These are phyloP conservation scores for Bhutanitis thaidina DNA, from an alignment of 2,888 invertebrate species.

Conservation along the genomic window DNA sequence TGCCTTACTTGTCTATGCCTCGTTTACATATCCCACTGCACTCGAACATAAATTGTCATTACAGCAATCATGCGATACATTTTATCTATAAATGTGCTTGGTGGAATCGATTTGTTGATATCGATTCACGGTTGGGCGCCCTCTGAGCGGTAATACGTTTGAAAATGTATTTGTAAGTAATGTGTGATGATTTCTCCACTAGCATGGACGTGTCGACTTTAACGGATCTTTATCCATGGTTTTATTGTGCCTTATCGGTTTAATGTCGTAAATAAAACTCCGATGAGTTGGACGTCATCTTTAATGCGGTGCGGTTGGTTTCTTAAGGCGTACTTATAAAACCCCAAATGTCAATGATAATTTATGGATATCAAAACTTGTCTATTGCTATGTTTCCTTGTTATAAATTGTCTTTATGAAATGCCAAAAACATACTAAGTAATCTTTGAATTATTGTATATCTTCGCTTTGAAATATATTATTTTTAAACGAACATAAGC, in stretches of 20 bases:
- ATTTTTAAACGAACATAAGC: no score
- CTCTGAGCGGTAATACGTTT: constrained; percentile 41
- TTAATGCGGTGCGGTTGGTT: constrained; percentile 23
- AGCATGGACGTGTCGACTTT: constrained; percentile 40
- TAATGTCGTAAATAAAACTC: constrained; percentile 51
- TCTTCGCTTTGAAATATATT: no score
- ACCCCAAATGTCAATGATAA: constrained; percentile 32
- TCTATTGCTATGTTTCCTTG: constrained; percentile 6
- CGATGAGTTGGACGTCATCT: constrained; percentile 20
- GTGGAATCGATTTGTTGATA: constrained; percentile 48
- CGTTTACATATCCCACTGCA: constrained; percentile 68
- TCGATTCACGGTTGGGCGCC: constrained; percentile 55
- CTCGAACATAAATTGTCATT: constrained; percentile 73
- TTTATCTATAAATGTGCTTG: constrained; percentile 56
- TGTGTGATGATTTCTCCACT: constrained; percentile 31
- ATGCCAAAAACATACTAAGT: no score
- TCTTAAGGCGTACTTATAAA: constrained; percentile 15
- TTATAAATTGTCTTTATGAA: constrained; percentile 1
- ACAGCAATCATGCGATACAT: constrained; percentile 67
- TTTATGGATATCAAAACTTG: constrained; percentile 16
- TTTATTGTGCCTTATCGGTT: constrained; percentile 60
- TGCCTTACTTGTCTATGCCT: constrained; percentile 52
- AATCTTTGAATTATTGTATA: no score
- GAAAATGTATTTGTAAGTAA: constrained; percentile 40
- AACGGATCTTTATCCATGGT: constrained; percentile 52